Evolutionary conservation across 2,797 vertebrate genomes (phyloP).

Genomic region (Phoxinus dragarum): DNA sequence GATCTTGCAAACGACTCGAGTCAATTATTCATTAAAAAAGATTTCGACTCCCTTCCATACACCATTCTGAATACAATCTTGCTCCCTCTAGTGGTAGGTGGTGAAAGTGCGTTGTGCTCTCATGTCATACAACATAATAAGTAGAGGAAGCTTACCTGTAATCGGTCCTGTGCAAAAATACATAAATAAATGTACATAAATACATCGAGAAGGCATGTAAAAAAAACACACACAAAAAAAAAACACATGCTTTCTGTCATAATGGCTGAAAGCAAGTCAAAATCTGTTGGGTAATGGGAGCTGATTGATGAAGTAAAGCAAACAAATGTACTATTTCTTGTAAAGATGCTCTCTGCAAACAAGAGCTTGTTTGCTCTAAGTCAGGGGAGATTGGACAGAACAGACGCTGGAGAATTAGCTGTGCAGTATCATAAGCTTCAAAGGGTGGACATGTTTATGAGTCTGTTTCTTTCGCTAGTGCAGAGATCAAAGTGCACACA

Average conservation of each 20-base stretch:
- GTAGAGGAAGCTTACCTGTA: not conserved
- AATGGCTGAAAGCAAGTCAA: constrained; percentile 28
- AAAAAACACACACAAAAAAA: not conserved
- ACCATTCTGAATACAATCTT: constrained; percentile 29
- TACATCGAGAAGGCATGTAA: not conserved
- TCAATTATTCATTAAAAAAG: not conserved
- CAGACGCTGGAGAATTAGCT: constrained; percentile 54
- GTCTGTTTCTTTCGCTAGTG: constrained; percentile 58
- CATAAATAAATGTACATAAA: not conserved
- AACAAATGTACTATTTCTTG: constrained; percentile 55
- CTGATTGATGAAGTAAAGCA: constrained; percentile 43
- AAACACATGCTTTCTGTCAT: not conserved
- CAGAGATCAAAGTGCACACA: constrained; percentile 64
- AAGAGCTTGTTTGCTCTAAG: constrained; percentile 64
- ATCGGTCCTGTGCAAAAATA: not conserved
- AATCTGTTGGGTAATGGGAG: not conserved
- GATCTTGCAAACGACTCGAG: not conserved
- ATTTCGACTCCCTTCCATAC: not conserved
- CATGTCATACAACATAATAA: not conserved
- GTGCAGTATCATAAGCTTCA: constrained; percentile 67
- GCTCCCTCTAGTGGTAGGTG: constrained; percentile 45
- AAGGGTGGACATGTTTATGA: constrained; percentile 67
- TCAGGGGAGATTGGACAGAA: constrained; percentile 47
- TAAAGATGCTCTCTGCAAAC: constrained; percentile 68
- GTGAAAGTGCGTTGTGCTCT: not conserved